Evolutionary conservation across 2,113 vertebrate genomes (phyloP).

Genomic region (Lepisosteus osseus): DNA sequence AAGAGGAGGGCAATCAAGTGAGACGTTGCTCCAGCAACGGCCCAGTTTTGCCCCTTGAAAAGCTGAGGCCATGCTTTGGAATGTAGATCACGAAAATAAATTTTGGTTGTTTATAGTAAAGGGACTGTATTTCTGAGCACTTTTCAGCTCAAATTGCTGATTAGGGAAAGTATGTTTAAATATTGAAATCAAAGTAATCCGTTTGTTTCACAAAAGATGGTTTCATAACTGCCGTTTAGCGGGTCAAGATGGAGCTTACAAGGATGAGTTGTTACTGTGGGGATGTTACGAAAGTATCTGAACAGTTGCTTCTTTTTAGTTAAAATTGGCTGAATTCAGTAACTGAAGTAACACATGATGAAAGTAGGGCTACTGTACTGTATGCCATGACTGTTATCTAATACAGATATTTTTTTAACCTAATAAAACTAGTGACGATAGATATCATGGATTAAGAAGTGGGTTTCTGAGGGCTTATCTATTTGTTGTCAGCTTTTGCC

Average conservation of each 20-base stretch:
- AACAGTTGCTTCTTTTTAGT: constrained; percentile 30
- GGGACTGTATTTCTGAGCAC: not conserved
- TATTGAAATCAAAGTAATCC: constrained; percentile 26
- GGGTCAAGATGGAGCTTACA: constrained; percentile 29
- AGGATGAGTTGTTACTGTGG: constrained; percentile 25
- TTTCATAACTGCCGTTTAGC: constrained; percentile 33
- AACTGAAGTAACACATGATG: constrained; percentile 31
- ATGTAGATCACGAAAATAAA: no score
- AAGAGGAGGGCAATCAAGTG: no score
- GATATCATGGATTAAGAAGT: constrained; percentile 26
- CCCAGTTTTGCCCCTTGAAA: no score
- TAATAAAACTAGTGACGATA: constrained; percentile 22
- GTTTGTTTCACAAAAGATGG: constrained; percentile 34
- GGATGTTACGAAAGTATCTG: constrained; percentile 38
- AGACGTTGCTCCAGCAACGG: no score
- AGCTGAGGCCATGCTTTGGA: no score
- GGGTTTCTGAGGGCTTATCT: constrained; percentile 18
- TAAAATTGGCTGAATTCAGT: constrained; percentile 31
- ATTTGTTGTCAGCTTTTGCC: constrained; percentile 15
- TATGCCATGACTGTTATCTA: constrained; percentile 33
- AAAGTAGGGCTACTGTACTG: constrained; percentile 29
- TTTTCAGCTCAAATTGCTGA: no score
- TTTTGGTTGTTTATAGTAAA: not conserved
- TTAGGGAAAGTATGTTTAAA: constrained; percentile 5
- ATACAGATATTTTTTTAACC: constrained; percentile 34